Evolutionary conservation across 35 echinoderm and acorn worm species (phyloP), one percentile per base, ranked within the genome.

Genomic region (Ptychodera flava): DNA sequence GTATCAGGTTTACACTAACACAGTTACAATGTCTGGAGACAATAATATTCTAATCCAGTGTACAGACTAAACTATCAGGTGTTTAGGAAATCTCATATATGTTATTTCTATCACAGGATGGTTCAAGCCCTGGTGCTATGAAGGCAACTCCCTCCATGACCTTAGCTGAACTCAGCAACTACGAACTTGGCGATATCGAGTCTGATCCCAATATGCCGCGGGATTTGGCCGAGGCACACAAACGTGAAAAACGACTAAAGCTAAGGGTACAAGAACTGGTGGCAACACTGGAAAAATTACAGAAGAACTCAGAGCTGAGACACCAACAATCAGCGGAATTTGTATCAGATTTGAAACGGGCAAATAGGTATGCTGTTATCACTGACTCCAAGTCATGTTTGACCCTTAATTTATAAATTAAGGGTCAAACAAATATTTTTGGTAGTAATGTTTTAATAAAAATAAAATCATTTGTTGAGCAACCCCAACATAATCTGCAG

Each of bases 291-390:
- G 96, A 99, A 90, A 99, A 99, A 76, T 88, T 99, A 1, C 96
- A 99, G 93, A 94, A 93, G 90, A 99, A 88, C 78, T 99, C 96
- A 16, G 96, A 99, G 93, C 79, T 99, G 83, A 90, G 96, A 36
- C 96, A 99, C 52, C 96, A 99, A 81, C 96, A 99, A 84, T 94
- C 92, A 0, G 93, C 96, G 16, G 96, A 99, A 83, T 99, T 99
- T 92, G 93, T 99, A 27, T 88, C 96, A 80, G 96, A 99, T 77
- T 85, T 99, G 0, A 99, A 99, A 92, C 92, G 96, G 90, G 96
- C 96, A 77, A 99, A 99, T 78, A 99, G 92, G 93, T 91, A 28
- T 33, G 32, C 29, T 64, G 45, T 64, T n/a, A n/a, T n/a, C n/a
- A n/a, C n/a, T n/a, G n/a, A n/a, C n/a, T n/a, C n/a, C n/a, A n/a